Percentiles rank a stretch among this genome's conserved stretches.
These are phyloP conservation scores for Triplophysa dalaica DNA, from an alignment of 2,113 vertebrate genomes.

Conservation along the genomic window DNA sequence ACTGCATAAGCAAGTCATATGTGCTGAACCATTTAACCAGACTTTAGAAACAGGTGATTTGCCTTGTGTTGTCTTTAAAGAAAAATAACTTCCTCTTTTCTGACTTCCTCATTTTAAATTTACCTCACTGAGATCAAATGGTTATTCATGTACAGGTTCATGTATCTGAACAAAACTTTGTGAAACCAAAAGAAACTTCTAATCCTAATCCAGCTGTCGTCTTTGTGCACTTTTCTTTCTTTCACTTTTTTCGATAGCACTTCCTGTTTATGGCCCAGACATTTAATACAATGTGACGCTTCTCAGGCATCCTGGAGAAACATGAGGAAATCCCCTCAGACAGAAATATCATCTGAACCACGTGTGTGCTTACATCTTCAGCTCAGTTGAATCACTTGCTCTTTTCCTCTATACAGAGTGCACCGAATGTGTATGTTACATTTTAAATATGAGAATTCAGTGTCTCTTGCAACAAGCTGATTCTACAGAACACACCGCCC, in stretches of 20 bases:
- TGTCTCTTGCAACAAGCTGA: too few species aligned
- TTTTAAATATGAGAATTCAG: too few species aligned
- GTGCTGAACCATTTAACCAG: neutral
- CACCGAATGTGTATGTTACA: too few species aligned
- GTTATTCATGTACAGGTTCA: neutral
- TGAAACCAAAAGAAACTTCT: neutral
- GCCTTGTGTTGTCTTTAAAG: neutral
- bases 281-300: constrained; percentile 31
- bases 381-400: neutral
- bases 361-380: neutral
- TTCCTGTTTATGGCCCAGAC: constrained; percentile 39
- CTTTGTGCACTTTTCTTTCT: neutral
- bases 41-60: neutral
- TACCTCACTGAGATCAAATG: neutral
- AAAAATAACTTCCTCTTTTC: neutral
- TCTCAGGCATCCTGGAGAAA: constrained; percentile 25
- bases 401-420: too few species aligned
- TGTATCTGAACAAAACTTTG: neutral
- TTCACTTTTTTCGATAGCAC: constrained; percentile 12
- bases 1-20: neutral
- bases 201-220: constrained; percentile 1
- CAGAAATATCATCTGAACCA: constrained; percentile 31
- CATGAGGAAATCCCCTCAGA: constrained; percentile 43
- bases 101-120: neutral
- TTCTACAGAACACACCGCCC: too few species aligned